A percentile compares a stretch with the other conserved stretches of the same genome.
phyloP scores from a whole-genome alignment of 2,113 vertebrate species.

The Oreochromis spilurus region DNA sequence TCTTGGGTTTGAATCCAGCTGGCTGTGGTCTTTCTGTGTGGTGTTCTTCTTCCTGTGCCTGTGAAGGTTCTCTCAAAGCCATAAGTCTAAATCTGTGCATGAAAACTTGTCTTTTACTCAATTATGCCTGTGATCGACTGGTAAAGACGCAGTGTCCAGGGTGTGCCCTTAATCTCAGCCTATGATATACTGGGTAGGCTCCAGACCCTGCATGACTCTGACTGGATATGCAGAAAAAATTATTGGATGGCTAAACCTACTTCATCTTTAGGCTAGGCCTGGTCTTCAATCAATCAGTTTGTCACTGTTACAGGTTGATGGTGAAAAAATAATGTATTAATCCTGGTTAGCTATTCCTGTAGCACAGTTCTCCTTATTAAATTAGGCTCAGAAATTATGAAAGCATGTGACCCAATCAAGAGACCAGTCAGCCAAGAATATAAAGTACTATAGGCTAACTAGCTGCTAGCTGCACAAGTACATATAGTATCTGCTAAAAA shows the following conservation, averaged over 20 bases:
- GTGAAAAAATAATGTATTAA: not conserved
- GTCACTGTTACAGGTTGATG: not conserved
- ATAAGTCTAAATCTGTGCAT: not conserved
- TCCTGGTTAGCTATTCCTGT: not conserved
- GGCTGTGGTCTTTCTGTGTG: not conserved
- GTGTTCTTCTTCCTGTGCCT: not conserved
- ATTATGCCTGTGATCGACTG: not conserved
- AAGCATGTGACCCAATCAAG: not conserved
- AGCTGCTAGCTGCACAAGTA: not conserved
- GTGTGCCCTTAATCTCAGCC: not conserved
- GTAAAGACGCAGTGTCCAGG: not conserved
- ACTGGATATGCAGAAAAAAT: not conserved
- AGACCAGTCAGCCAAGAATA: not conserved
- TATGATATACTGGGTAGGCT: not conserved
- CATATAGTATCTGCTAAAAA: not conserved
- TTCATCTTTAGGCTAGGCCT: not conserved
- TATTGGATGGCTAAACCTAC: not conserved
- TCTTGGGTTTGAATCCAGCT: not conserved
- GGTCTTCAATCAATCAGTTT: not conserved
- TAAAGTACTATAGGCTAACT: not conserved
- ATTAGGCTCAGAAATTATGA: not conserved
- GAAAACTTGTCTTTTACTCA: not conserved
- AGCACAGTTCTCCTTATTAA: not conserved
- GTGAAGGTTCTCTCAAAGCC: accelerated
- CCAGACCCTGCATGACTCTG: not conserved